phyloP scores from a whole-genome alignment of 2,113 vertebrate species.

The Corynorhinus townsendii region DNA sequence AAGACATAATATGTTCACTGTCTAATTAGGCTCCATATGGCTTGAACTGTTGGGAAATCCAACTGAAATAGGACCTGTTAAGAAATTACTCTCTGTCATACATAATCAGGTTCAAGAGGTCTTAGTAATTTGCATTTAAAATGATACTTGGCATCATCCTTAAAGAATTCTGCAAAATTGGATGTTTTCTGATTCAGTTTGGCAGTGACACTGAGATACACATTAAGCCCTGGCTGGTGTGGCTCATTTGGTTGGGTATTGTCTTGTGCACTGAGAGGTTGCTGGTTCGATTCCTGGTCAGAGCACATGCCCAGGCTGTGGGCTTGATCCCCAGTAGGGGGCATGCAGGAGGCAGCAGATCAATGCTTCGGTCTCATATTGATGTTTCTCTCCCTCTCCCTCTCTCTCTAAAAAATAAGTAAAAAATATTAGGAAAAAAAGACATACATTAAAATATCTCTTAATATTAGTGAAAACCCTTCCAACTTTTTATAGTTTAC shows the following conservation, averaged over 20 bases:
- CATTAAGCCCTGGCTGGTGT: no score
- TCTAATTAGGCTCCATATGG: neutral
- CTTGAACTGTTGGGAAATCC: conserved; percentile 27
- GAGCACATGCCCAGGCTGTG: no score
- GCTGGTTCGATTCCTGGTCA: no score
- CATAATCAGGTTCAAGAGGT: neutral
- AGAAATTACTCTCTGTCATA: conserved; percentile 7
- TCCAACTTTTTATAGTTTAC: neutral
- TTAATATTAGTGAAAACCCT: neutral
- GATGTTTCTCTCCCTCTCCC: no score
- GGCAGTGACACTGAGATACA: neutral
- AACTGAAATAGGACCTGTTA: neutral
- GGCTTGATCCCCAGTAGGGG: no score
- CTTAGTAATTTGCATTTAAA: conserved; percentile 42
- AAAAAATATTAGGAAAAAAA: no score
- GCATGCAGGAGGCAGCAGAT: no score
- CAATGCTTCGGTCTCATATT: no score
- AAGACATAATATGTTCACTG: neutral
- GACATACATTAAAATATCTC: neutral
- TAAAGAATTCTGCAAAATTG: neutral
- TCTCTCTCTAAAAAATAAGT: no score
- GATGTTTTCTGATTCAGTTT: neutral
- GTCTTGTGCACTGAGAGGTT: no score
- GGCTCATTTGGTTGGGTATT: no score
- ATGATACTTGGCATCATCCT: conserved; percentile 13